phyloP scores from a whole-genome alignment of 2,888 invertebrate genomes.

The Coecobrya sp. region DNA sequence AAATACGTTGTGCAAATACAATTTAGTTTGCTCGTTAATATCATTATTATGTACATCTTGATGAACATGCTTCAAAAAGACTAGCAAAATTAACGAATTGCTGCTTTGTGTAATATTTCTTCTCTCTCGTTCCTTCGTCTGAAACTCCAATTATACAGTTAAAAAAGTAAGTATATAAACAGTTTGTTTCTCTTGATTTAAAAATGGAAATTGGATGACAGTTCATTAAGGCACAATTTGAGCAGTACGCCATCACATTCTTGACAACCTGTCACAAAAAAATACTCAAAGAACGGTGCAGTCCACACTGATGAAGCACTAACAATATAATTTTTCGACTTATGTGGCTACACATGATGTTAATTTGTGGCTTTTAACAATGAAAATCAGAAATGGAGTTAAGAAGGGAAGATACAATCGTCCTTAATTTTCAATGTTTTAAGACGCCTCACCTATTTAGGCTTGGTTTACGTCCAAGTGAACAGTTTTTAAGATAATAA shows the following conservation, averaged over 20 bases:
- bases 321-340: conserved; percentile 18
- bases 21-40: conserved; percentile 38
- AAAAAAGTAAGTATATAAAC: neutral
- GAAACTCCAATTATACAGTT: neutral
- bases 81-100: neutral
- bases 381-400: conserved; percentile 50
- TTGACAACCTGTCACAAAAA: conserved; percentile 57
- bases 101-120: neutral
- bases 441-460: conserved; percentile 32
- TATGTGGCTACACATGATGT: conserved; percentile 8
- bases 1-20: conserved; percentile 39
- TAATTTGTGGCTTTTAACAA: conserved; percentile 35
- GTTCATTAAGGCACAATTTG: conserved; percentile 63
- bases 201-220: conserved; percentile 68
- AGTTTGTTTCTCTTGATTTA: neutral
- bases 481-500: conserved; percentile 15
- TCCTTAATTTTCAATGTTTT: conserved; percentile 39
- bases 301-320: neutral
- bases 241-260: conserved; percentile 14
- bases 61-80: neutral
- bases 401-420: conserved; percentile 2
- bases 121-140: neutral
- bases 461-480: conserved; percentile 10
- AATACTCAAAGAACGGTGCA: neutral
- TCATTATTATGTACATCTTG: neutral